Evolutionary conservation across 2,888 invertebrate species (phyloP), one percentile per base, ranked within the genome.

Genomic region (Ctenicera cuprea): DNA sequence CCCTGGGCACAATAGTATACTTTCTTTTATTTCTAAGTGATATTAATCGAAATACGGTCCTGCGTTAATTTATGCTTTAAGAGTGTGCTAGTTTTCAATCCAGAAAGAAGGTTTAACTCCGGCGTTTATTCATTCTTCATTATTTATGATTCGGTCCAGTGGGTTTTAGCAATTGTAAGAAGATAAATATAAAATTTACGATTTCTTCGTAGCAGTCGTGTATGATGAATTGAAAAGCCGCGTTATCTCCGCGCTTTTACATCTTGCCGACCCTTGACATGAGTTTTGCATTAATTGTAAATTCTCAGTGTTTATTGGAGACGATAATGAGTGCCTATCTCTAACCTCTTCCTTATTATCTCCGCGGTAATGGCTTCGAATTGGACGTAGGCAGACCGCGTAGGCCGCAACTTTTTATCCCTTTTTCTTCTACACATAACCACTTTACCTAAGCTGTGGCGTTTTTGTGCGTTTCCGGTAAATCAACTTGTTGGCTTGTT

Each of bases 261-360:
- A 74, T 77, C 65, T 68, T 65, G 67, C 77, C 80, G 80, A 79
- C 78, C 74, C 77, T 61, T 75, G 75, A 78, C 77, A 76, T 62
- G 74, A 76, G 63, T 79, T 79, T 78, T 74, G 79, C 78, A 80
- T 79, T 78, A 80, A 79, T 78, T 78, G 73, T 77, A 76, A 70
- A 77, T 77, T 73, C 73, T 76, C 63, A 65, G 78, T 75, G 77
- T 79, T 79, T 78, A 77, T 76, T 76, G 71, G 62, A 74, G 71
- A 76, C 74, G 76, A 80, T 79, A 77, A 78, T 77, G 75, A 71
- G 70, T 66, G 48, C 59, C 78, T 80, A 78, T 77, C 79, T 78
- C 79, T 78, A 79, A 76, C 79, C 77, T 80, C 81, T 81, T 81
- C 81, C 81, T 81, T 71, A 81, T 80, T 81, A 81, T 80, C 80